Evolutionary conservation across 2,797 vertebrate genomes (phyloP), one percentile per base, ranked within the genome.

Genomic region (Phoeniculus purpureus): DNA sequence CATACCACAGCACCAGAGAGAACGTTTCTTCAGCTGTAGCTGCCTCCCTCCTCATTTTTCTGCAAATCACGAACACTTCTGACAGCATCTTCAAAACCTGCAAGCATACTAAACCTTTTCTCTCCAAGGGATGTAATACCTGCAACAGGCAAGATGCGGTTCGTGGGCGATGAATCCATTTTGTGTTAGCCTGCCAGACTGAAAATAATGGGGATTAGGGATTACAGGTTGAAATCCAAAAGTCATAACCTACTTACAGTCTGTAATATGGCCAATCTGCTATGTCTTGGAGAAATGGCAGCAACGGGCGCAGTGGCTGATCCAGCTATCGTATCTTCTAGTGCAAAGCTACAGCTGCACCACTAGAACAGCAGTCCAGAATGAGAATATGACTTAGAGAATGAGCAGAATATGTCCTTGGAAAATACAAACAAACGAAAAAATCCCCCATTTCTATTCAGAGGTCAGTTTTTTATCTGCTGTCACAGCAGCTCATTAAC

Each of bases 151-250:
- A 85, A 74, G 25, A 23, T 81, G 81, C 79, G 29, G 26, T 40
- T 90, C 50, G 21, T 43, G 32, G 59, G 19, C 45, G 52, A 59
- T 59, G 37, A 66, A 81, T 70, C 31, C 37, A 7, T 80, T 73
- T 47, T 9, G 7, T 29, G 65, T 55, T 66, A 85, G 34, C 26
- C 48, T 22, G 5, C n/a, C 50, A 51, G 20, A 74, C 61, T 76
- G 84, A 87, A 92, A 93, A 87, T 67, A 89, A 80, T 25, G 87
- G 31, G 67, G 72, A 87, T 93, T 88, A 83, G 34, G 62, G 66
- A 91, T 89, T 92, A 87, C 8, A 43, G n/a, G 10, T 67, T 77
- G 75, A 89, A 87, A 82, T 87, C 47, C 58, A 85, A 90, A 82
- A 77, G 54, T 45, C 58, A 45, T 60, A 40, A 40, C 34, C 9